A percentile compares a stretch with the other conserved stretches of the same genome.
phyloP scores from a whole-genome alignment of 2,797 vertebrate genomes.

The Coilia nasus region DNA sequence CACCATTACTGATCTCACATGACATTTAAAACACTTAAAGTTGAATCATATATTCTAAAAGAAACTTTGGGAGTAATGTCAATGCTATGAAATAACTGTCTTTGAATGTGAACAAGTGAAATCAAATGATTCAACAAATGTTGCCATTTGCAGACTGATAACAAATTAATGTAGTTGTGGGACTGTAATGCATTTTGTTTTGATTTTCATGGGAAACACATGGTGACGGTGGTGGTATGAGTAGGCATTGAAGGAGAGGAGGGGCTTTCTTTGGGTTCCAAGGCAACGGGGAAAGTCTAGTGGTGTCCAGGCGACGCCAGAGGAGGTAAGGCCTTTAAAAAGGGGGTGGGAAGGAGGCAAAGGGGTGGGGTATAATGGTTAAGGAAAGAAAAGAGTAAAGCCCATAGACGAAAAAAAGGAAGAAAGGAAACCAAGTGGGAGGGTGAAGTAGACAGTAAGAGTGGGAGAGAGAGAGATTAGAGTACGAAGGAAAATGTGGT shows the following conservation, averaged over 20 bases:
- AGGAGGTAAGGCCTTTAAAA: slow-evolving; percentile 33
- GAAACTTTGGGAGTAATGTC: neutral
- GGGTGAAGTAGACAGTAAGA: neutral
- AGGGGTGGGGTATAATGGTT: slow-evolving; percentile 40
- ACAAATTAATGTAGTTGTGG: neutral
- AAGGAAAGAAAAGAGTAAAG: slow-evolving; percentile 16
- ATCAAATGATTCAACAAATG: neutral
- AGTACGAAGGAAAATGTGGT: slow-evolving; percentile 34
- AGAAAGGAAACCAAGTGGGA: neutral
- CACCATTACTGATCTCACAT: too few relatives aligned
- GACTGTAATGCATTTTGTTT: neutral
- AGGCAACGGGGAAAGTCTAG: slow-evolving; percentile 60
- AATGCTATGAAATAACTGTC: neutral
- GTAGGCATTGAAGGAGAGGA: neutral
- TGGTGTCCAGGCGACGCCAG: slow-evolving; percentile 45
- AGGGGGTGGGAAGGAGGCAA: slow-evolving; percentile 41
- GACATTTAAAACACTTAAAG: too few relatives aligned
- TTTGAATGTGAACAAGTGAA: neutral
- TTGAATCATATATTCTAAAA: neutral
- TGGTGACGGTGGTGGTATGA: neutral
- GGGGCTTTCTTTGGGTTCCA: slow-evolving; percentile 54
- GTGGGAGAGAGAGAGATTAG: slow-evolving; percentile 36
- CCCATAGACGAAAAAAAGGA: neutral
- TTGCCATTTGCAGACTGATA: neutral
- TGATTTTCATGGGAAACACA: neutral